Evolutionary conservation across 2,113 vertebrate species (phyloP).

Genomic region (Nipponia nippon): DNA sequence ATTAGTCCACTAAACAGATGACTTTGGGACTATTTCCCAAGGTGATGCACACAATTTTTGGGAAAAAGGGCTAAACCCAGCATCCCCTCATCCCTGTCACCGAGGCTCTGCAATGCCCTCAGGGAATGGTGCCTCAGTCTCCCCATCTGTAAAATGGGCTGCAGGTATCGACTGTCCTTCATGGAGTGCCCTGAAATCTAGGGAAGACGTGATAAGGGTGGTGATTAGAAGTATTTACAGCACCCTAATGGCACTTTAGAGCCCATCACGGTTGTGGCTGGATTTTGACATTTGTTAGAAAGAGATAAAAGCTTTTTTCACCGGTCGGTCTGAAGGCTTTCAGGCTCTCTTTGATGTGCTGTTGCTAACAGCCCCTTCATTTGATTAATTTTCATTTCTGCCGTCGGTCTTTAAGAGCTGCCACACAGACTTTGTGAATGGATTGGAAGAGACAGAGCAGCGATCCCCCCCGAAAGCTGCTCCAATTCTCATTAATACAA

Average conservation of each 20-base stretch:
- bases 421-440: slow-evolving; percentile 48
- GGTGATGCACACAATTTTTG: background rate
- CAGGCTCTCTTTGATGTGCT: background rate
- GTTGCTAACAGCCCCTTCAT: background rate
- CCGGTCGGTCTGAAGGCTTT: background rate
- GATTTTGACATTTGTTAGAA: background rate
- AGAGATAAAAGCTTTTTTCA: background rate
- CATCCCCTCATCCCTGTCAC: rapidly evolving
- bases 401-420: background rate
- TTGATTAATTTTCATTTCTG: slow-evolving; percentile 41
- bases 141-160: background rate
- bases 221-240: background rate
- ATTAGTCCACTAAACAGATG: background rate
- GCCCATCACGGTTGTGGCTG: background rate
- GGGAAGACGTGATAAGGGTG: rapidly evolving
- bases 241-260: background rate
- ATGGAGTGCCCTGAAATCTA: background rate
- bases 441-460: slow-evolving; percentile 24
- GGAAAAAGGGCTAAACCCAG: background rate
- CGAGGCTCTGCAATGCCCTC: background rate
- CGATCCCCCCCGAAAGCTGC: slow-evolving; percentile 1
- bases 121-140: background rate
- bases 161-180: background rate
- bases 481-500: slow-evolving; percentile 40
- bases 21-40: background rate